Base-by-base conservation (phyloP, 1,140 invertebrate genomes). In the Latrodectus geometricus region DNA sequence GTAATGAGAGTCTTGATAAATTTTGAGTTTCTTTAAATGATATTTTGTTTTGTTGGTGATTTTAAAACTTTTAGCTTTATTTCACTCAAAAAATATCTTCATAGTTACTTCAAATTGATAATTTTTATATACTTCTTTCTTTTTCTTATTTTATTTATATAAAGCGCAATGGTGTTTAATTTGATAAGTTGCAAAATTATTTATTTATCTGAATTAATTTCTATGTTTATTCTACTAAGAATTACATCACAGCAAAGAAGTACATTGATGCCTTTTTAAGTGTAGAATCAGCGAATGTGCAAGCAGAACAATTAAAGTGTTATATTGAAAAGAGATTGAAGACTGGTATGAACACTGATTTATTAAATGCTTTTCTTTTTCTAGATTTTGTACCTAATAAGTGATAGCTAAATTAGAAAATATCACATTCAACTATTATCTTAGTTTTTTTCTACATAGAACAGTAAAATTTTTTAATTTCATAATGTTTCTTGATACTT, bases 201-300 rank as follows among this genome's bases (percentile, higher is more conserved):
- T 20, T 69, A 15, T 69, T 20, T 11, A 21, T 69, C 4, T 69
- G 3, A 23, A 69, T 69, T 69, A 69, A 20, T 15, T 23, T 69
- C 20, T 69, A 2, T n/a, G n/a, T 20, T 20, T 66, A 35, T 70
- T 87, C 91, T 90, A 88, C 90, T 35, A 35, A 98, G 94, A 95
- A 98, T 90, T 98, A 97, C 90, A 92, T 93, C 54, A 94, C 94
- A 91, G 96, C 97, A 0, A 90, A 97, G 70, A 94, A 95, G 56
- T 98, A 96, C 91, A 93, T 96, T 2, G 93, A 95, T 90, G 92
- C 94, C 52, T 95, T 99, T 90, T 92, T 97, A n/a, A 93, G 95
- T 90, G 95, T 97, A 65, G 97, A 99, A 92, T 96, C 96, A n/a
- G 94, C 93, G 21, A 99, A 99, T 90, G 93, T 94, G 88, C 97